A percentile compares a stretch with the other conserved stretches of the same genome.
Evolutionary conservation across 2,888 invertebrate species (phyloP).

Genomic region (Dioctria linearis): DNA sequence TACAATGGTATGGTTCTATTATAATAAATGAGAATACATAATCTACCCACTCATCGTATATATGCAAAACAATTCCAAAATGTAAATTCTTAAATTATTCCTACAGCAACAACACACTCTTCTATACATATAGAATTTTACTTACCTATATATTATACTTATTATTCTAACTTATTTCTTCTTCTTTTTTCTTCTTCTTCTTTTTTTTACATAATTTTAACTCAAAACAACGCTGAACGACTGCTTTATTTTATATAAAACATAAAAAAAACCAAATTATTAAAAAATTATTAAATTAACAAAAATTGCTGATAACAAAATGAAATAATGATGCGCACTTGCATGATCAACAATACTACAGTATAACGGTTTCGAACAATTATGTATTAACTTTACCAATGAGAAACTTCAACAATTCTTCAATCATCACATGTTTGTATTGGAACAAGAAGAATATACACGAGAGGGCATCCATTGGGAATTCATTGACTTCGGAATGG

Average conservation of each 20-base stretch:
- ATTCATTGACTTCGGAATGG: slow-evolving; percentile 98
- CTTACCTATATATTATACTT: neutral
- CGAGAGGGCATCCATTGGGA: slow-evolving; percentile 95
- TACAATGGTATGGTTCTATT: no score
- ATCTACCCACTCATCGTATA: no score
- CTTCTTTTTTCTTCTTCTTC: neutral
- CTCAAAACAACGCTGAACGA: neutral
- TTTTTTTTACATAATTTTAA: neutral
- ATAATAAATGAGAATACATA: no score
- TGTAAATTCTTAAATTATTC: no score
- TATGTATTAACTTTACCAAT: slow-evolving; percentile 99
- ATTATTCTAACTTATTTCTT: neutral
- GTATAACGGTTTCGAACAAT: slow-evolving; percentile 94
- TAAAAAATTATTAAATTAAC: slow-evolving; percentile 3
- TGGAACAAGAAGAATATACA: slow-evolving; percentile 97
- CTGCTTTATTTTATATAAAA: slow-evolving; percentile 2
- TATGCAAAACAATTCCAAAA: no score
- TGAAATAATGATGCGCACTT: slow-evolving; percentile 14
- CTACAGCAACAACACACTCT: no score
- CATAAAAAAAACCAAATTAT: neutral
- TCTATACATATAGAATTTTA: no score
- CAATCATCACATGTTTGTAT: slow-evolving; percentile 98
- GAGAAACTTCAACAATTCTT: slow-evolving; percentile 98
- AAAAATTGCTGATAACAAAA: slow-evolving; percentile 11
- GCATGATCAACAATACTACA: neutral